Evolutionary conservation across 2,797 vertebrate genomes (phyloP), one percentile per base, ranked within the genome.

Genomic region (Liasis olivaceus): DNA sequence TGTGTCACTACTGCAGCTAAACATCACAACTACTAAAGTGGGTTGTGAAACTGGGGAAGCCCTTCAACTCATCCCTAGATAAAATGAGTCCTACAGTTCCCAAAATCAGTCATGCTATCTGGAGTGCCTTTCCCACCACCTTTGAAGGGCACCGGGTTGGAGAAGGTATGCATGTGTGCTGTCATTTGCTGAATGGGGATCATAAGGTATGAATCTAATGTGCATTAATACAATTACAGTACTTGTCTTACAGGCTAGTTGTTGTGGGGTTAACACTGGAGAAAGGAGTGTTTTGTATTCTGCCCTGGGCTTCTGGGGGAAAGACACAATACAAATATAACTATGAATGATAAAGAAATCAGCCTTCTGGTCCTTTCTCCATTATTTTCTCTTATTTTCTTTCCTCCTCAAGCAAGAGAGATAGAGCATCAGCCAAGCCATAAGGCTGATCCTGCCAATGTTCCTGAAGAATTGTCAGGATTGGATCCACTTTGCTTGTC

Each of bases 401-500:
- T 36, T 36, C 36, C 36, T 36, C 36, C 2, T 36, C 36, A 36
- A 36, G 36, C 36, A 36, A 36, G 36, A 36, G 36, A 36, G 36
- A 1, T 36, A 36, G 36, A 36, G 36, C 36, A 36, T 36, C 36
- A 36, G 36, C 36, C 36, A 36, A 36, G 36, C 36, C 36, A 36
- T 36, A 64, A 28, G 28, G 63, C 63, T 64, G 63, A 24, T 17
- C 26, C 26, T 54, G 51, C 51, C 51, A 54, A 22, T 24, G 22
- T 69, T 69, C 94, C 95, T 93, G 51, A 54, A 54, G 51, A 54
- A 54, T 54, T 54, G 51, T 54, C 51, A 54, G 51, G 51, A 54
- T 54, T 54, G 51, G 51, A 54, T 54, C 8, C 51, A 54, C 51
- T 54, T 54, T 54, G 51, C 51, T 54, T 54, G 6, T 54, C 51